A percentile compares a stretch with the other conserved stretches of the same genome.
Conservation (phyloP, 1,140 invertebrate genomes). For the Camponotus pennsylvanicus region DNA sequence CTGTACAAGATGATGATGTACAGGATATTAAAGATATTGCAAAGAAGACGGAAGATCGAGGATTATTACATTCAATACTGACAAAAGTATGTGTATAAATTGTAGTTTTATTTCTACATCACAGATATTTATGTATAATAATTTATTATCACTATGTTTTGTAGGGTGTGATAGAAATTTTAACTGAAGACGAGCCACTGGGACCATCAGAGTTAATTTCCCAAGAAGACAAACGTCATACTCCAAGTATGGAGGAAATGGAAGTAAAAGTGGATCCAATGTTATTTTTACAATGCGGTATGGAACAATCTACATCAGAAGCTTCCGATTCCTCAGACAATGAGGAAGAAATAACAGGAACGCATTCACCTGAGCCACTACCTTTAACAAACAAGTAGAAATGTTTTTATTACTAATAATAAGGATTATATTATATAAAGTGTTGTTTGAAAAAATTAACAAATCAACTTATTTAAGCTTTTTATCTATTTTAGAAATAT, state of each 20-base stretch:
- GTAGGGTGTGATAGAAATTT: slow-evolving; percentile 79
- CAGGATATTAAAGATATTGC: slow-evolving; percentile 75
- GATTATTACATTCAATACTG: slow-evolving; percentile 87
- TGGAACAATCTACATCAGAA: slow-evolving; percentile 82
- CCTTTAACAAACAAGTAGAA: slow-evolving; percentile 77
- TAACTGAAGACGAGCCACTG: slow-evolving; percentile 71
- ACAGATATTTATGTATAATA: background rate
- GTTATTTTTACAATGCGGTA: slow-evolving; percentile 86
- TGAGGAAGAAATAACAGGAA: slow-evolving; percentile 74
- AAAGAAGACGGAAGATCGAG: slow-evolving; percentile 82
- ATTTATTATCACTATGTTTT: background rate
- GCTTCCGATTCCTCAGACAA: slow-evolving; percentile 81
- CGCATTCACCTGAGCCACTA: slow-evolving; percentile 64
- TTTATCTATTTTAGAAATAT: slow-evolving; percentile 32
- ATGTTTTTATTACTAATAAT: background rate
- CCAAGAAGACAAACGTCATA: slow-evolving; percentile 76
- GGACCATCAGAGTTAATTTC: slow-evolving; percentile 70
- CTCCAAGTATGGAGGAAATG: slow-evolving; percentile 86
- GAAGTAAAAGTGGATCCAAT: slow-evolving; percentile 88
- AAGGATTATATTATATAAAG: background rate
- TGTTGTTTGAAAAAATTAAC: background rate
- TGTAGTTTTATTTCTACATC: background rate
- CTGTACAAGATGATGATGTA: slow-evolving; percentile 67
- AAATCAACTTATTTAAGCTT: background rate
- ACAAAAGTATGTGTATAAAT: slow-evolving; percentile 83